Base-by-base conservation (phyloP, 2,797 vertebrate species). In the Periparus ater region DNA sequence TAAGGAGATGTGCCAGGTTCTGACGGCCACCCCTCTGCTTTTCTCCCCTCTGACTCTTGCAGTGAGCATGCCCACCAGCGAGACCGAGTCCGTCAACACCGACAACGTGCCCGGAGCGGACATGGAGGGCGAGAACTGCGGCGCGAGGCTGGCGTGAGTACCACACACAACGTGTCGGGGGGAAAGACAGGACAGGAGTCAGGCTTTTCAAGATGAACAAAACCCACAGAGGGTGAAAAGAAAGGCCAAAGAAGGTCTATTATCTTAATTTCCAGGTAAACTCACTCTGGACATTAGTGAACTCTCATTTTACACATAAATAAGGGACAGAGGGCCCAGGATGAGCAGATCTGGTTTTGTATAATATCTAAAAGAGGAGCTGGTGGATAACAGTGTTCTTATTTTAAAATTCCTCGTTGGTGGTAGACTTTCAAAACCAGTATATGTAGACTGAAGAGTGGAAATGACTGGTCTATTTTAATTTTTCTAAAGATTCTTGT, bases 61-160 rank as follows among this genome's bases (percentile, higher is more conserved):
- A 99, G 99, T 99, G 98, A 99, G 99, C 97, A 99, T 99, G 99
- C 99, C 99, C 77, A 99, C 99, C 89, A 99, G 99, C 26, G 99
- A 99, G 97, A 99, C 99, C 0, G 99, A 99, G 97, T 99, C 99
- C 19, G 99, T 99, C 96, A 99, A 99, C 98, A 99, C 99, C 15
- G 99, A 99, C 97, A 99, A 99, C 42, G 99, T 98, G 78, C 98
- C 99, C 22, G 99, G 99, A 80, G 98, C 98, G 29, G 99, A 99
- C 78, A 98, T 99, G 95, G 99, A 99, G 91, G 99, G 99, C 75
- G 99, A 99, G 96, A 99, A 98, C 98, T 99, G 99, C 95, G 99
- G 99, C 68, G 98, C 99, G 21, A 98, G 99, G 78, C 98, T 99
- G 93, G 99, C 99, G 99, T 99, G 98, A 99, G 99, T 99, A 97